These are phyloP conservation scores for Tetrao urogallus DNA, from an alignment of 2,113 vertebrate species.

Conservation along the genomic window DNA sequence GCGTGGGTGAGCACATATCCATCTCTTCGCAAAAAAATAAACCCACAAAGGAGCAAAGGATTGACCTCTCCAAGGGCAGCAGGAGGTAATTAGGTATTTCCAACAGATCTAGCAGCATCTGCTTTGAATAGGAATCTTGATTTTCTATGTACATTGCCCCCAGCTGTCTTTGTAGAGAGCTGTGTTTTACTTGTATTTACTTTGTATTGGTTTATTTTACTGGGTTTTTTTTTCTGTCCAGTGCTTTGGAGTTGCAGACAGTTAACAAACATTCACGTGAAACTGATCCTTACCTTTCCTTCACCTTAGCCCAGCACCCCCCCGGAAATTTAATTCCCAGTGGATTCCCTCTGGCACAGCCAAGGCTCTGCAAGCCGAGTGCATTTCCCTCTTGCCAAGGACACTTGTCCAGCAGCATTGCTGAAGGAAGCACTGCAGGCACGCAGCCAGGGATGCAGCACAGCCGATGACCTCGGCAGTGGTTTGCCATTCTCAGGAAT, in stretches of 20 bases:
- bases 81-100: not conserved
- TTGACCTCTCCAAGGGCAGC: not conserved
- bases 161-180: not conserved
- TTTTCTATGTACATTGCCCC: not conserved
- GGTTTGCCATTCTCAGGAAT: not conserved
- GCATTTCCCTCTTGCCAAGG: not conserved
- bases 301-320: not conserved
- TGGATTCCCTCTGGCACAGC: not conserved
- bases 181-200: not conserved
- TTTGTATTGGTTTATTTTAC: not conserved
- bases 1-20: not conserved
- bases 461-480: not conserved
- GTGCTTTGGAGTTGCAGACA: not conserved
- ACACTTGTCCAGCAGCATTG: not conserved
- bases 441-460: conserved; percentile 27
- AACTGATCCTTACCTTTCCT: not conserved
- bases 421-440: not conserved
- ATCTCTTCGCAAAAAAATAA: not conserved
- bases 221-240: rapidly evolving
- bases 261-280: rapidly evolving
- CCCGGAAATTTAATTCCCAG: not conserved
- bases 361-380: not conserved
- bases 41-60: rapidly evolving
- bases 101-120: not conserved
- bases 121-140: not conserved